Conservation (phyloP, 2,888 invertebrate species). For the Lithodes maja region DNA sequence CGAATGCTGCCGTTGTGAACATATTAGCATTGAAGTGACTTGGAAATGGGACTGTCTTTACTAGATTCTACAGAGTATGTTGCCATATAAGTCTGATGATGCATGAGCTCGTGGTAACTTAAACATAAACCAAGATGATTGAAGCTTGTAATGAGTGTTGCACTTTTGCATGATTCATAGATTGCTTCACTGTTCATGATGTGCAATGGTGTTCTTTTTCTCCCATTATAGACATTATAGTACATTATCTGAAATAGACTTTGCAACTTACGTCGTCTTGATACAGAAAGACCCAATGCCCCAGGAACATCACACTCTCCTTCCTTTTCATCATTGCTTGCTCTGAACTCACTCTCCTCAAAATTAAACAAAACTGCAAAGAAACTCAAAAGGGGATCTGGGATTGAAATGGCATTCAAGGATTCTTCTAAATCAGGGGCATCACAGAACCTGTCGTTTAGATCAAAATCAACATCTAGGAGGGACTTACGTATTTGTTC, state of each 20-base stretch:
- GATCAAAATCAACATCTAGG: constrained; percentile 20
- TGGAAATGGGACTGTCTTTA: constrained; percentile 19
- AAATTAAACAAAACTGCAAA: constrained; percentile 19
- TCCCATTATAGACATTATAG: constrained; percentile 21
- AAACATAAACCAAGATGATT: constrained; percentile 14
- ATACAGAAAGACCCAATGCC: background rate
- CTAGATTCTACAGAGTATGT: constrained; percentile 19
- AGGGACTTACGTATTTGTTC: background rate
- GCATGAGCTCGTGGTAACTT: constrained; percentile 25
- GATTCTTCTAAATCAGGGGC: background rate
- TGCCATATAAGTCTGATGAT: constrained; percentile 28
- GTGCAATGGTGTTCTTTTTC: constrained; percentile 39
- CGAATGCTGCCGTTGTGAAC: constrained; percentile 32
- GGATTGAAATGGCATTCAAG: background rate
- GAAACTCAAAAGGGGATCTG: constrained; percentile 6
- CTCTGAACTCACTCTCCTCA: background rate
- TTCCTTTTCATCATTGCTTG: background rate
- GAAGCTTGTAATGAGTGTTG: constrained; percentile 20
- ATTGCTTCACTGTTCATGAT: constrained; percentile 21
- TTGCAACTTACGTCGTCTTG: background rate
- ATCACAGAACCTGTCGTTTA: constrained; percentile 15
- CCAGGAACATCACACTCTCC: background rate
- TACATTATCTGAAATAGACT: constrained; percentile 27
- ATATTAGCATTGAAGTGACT: constrained; percentile 7
- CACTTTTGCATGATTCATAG: constrained; percentile 31